A percentile compares a stretch with the other conserved stretches of the same genome.
Evolutionary conservation across 2,888 invertebrate species (phyloP).

Genomic region (Drosophila prostipennis): DNA sequence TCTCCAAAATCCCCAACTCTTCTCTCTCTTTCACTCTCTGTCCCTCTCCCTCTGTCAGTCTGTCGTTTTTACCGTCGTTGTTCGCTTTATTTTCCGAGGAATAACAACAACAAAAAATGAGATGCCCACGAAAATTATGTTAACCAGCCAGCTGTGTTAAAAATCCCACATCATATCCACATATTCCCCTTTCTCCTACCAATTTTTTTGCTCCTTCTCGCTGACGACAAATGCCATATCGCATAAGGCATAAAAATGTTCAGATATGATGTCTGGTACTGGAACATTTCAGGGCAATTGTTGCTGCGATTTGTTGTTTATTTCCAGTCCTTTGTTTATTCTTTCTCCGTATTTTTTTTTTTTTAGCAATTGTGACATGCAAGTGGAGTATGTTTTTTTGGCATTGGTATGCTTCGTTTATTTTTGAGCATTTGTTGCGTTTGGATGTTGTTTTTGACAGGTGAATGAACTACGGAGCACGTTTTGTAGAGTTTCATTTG

Average conservation of each 20-base stretch:
- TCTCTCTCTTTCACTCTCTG: constrained; percentile 11
- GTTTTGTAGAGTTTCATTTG: neutral
- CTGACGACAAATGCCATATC: constrained; percentile 30
- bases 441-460: constrained; percentile 5
- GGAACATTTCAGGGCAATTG: constrained; percentile 18
- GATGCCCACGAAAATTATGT: constrained; percentile 79
- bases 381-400: neutral
- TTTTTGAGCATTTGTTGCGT: neutral
- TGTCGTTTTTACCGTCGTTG: constrained; percentile 36
- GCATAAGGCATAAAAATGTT: constrained; percentile 30
- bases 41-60: constrained; percentile 17
- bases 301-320: constrained; percentile 8
- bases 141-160: constrained; percentile 77
- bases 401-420: constrained; percentile 1
- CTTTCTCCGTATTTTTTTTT: neutral
- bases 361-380: constrained; percentile 4
- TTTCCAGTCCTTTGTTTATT: neutral
- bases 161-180: constrained; percentile 59
- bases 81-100: constrained; percentile 55
- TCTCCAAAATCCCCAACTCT: constrained; percentile 7
- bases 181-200: constrained; percentile 24
- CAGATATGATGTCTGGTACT: constrained; percentile 25
- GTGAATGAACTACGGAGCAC: neutral
- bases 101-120: constrained; percentile 49
- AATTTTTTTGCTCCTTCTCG: constrained; percentile 11